Conservation (phyloP, 1,140 invertebrate species). For the Gryon sp. region DNA sequence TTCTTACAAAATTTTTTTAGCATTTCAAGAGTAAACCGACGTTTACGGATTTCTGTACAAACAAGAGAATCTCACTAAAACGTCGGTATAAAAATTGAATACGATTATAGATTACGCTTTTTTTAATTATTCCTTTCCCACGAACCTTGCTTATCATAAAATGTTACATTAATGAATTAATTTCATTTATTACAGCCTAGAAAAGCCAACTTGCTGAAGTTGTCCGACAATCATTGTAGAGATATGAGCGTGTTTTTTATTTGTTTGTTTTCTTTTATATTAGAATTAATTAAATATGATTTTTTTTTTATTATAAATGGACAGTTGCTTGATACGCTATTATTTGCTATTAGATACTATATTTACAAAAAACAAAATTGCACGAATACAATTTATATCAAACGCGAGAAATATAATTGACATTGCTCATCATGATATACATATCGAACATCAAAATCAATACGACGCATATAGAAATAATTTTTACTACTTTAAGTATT, state of each 20-base stretch:
- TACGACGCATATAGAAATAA: neutral
- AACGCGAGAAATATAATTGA: constrained; percentile 54
- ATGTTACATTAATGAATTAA: constrained; percentile 10
- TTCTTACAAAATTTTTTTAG: constrained; percentile 36
- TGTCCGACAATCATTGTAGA: constrained; percentile 29
- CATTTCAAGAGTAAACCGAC: constrained; percentile 10
- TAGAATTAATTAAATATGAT: constrained; percentile 9
- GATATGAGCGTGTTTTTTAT: constrained; percentile 34
- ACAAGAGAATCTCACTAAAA: neutral
- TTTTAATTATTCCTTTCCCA: neutral
- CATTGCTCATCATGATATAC: constrained; percentile 41
- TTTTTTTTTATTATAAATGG: constrained; percentile 3
- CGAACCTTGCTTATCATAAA: constrained; percentile 17
- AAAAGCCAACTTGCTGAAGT: constrained; percentile 39
- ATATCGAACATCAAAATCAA: constrained; percentile 52
- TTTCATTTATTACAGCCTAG: constrained; percentile 32
- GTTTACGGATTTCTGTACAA: neutral
- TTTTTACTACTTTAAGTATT: neutral
- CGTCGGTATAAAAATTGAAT: constrained; percentile 11
- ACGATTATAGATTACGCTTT: neutral
- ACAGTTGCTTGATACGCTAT: constrained; percentile 30
- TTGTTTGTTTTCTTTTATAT: neutral
- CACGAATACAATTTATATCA: constrained; percentile 58
- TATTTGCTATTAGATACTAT: constrained; percentile 36
- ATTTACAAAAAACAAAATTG: constrained; percentile 64